These are phyloP conservation scores for Trichonephila clavata DNA, from an alignment of 1,140 invertebrate genomes.

Conservation along the genomic window DNA sequence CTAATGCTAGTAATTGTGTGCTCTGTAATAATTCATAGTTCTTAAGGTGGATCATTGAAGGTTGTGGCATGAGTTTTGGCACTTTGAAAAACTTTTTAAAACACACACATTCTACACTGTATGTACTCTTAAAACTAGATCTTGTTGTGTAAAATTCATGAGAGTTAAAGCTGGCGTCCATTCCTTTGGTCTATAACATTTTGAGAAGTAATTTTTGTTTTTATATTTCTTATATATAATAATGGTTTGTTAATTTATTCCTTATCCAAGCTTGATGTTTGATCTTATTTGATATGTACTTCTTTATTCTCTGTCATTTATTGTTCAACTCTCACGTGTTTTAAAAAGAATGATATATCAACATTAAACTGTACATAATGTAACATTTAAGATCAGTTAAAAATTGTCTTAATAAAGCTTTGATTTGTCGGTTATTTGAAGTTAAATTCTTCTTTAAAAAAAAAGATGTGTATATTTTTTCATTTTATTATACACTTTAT, in stretches of 20 bases:
- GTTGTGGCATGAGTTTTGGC: conserved; percentile 22
- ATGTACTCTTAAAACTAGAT: not conserved
- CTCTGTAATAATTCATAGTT: conserved; percentile 29
- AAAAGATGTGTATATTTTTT: conserved; percentile 31
- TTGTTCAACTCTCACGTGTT: conserved; percentile 28
- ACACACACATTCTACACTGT: no score
- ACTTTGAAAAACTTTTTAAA: conserved; percentile 5
- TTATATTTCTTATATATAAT: conserved; percentile 28
- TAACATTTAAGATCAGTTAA: conserved; percentile 52
- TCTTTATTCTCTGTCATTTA: conserved; percentile 39
- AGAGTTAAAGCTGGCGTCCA: conserved; percentile 29
- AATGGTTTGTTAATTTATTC: conserved; percentile 62
- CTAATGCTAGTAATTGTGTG: conserved; percentile 5
- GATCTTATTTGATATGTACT: conserved; percentile 46
- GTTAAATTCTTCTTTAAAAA: conserved; percentile 23
- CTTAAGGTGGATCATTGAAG: conserved; percentile 23
- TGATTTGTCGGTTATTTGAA: conserved; percentile 50
- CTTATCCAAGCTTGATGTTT: conserved; percentile 30
- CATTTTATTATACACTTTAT: conserved; percentile 19
- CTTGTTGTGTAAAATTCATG: not conserved
- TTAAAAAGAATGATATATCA: conserved; percentile 8
- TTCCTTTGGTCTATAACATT: conserved; percentile 13
- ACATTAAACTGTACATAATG: conserved; percentile 52
- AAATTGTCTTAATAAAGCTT: conserved; percentile 53
- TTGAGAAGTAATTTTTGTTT: conserved; percentile 26